Evolutionary conservation across 2,888 invertebrate genomes (phyloP), one percentile per base, ranked within the genome.

Genomic region (Yponomeuta cagnagella): DNA sequence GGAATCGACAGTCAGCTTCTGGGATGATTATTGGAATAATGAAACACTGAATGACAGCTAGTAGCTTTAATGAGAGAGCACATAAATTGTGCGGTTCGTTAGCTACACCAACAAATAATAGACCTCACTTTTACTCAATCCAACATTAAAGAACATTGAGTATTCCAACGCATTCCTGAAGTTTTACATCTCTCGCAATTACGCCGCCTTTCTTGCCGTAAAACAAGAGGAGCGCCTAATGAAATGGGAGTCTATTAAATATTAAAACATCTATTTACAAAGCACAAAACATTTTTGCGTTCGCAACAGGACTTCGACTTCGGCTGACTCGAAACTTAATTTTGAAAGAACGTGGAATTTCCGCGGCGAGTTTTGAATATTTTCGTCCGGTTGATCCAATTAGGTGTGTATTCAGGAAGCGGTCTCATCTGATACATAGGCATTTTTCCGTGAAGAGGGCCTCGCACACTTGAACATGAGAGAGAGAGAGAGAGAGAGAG

Each of bases 261-360:
- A 65, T 31, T 65, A 58, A 58, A 58, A 58, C 15, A 58, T 58
- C 5, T 58, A 58, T 58, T 58, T 58, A 58, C 52, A 58, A 58
- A 58, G 43, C 76, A 76, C 76, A 76, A 80, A 80, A 76, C 74
- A 78, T 77, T 77, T 77, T 77, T 76, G 75, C 75, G 72, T 73
- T 66, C 70, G 68, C 70, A 69, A 72, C 69, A 70, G 73, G 73
- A 72, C 72, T 69, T 52, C 70, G 73, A 72, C 72, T 69, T 52
- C 70, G 64, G 66, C 70, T 63, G 73, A 73, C 70, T 73, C 71
- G 63, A 75, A 79, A 79, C 76, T 79, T 75, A 74, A 79, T 79
- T 78, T 77, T 52, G 70, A 68, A 72, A 73, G 71, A 73, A 72
- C 74, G 75, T 68, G 66, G 70, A 75, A 75, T 74, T 76, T 76